Evolutionary conservation across 1,140 invertebrate species (phyloP).

Genomic region (Psix sp.): DNA sequence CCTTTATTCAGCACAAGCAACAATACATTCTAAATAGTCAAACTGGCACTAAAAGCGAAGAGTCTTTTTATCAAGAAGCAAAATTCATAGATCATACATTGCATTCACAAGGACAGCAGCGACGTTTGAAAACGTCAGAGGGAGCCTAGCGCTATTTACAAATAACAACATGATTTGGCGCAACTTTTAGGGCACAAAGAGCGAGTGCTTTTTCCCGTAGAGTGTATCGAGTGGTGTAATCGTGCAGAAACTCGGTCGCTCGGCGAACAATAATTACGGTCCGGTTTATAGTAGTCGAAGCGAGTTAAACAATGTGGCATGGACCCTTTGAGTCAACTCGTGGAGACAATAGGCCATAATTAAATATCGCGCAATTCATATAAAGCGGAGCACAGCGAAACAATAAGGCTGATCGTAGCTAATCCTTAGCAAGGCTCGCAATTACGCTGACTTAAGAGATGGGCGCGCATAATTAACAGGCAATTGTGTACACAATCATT

Average conservation of each 20-base stretch:
- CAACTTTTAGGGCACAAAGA: too few species aligned
- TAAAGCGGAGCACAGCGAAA: slow-evolving; percentile 22
- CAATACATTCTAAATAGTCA: too few species aligned
- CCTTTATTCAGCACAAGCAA: too few species aligned
- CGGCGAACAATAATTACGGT: slow-evolving; percentile 13
- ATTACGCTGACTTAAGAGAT: slow-evolving; percentile 39
- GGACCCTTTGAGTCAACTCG: not conserved
- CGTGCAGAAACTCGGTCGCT: slow-evolving; percentile 12
- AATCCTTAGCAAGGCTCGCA: slow-evolving; percentile 29
- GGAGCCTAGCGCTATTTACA: too few species aligned
- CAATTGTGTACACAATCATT: slow-evolving; percentile 39
- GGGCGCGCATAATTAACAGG: slow-evolving; percentile 44
- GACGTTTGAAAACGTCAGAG: too few species aligned
- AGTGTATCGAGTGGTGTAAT: not conserved
- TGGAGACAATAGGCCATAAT: slow-evolving; percentile 33
- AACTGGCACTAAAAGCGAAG: too few species aligned
- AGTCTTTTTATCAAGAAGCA: too few species aligned
- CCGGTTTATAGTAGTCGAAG: not conserved
- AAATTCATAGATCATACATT: too few species aligned
- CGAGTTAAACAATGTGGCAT: slow-evolving; percentile 19
- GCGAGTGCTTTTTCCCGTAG: not conserved
- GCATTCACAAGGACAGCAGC: too few species aligned
- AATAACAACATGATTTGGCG: too few species aligned
- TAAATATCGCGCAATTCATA: slow-evolving; percentile 43
- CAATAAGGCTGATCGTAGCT: slow-evolving; percentile 28